Base-by-base conservation (phyloP, 2,797 vertebrate species). In the Pangasius mekongensis region DNA sequence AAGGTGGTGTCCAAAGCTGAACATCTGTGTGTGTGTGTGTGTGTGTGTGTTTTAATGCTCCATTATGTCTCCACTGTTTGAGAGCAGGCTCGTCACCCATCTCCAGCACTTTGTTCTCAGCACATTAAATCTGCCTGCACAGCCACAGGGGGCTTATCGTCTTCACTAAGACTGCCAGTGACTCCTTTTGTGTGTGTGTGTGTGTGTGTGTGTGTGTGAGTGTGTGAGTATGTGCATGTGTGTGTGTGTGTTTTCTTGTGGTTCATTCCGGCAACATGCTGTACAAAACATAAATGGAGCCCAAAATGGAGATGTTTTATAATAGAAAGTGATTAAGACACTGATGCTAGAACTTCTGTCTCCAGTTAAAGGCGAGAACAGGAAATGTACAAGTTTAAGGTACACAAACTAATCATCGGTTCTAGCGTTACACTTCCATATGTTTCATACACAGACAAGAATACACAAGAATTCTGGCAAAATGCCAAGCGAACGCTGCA, bases 51-150 rank as follows among this genome's bases (percentile, higher is more conserved):
- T 47, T 92, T 89, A 88, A 89, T 92, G 90, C 88, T 89, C 69
- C 89, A 89, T 91, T 92, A 91, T 92, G 89, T 88, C 84, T 96
- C 96, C 96, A 96, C 80, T 90, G 87, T 86, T 89, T 89, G 87
- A 90, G 90, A 89, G 87, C 71, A 88, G 90, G 96, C 96, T 96
- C 62, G 91, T 96, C 94, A 96, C 94, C 95, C 84, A 93, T 94
- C 95, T 96, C 92, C 96, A 95, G 96, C 96, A 90, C 85, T 91
- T 90, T 90, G 90, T 92, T 91, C 90, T 92, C 91, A 92, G 90
- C 91, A 92, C 91, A 92, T 92, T 92, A 87, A 90, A 90, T 92
- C 91, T 91, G 89, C 87, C 91, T 87, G 85, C 66, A 16, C 85
- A 87, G 18, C 90, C 88, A 89, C 88, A 88, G 91, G 91, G 87